These are phyloP conservation scores for Erebia epiphron DNA, from an alignment of 2,888 invertebrate species.

Conservation along the genomic window DNA sequence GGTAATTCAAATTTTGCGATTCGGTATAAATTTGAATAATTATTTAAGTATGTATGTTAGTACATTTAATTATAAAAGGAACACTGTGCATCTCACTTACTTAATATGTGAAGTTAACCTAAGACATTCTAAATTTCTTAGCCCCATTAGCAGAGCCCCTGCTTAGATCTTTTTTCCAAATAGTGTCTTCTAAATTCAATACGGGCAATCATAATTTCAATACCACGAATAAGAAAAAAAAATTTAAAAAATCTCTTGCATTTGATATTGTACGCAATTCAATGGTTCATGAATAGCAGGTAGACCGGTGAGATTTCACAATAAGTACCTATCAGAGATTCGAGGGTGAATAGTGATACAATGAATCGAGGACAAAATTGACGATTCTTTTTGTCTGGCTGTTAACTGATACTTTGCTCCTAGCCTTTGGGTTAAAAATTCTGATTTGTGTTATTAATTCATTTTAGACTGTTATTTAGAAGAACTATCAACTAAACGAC, in stretches of 20 bases:
- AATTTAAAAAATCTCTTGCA: slow-evolving; percentile 39
- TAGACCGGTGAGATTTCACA: slow-evolving; percentile 53
- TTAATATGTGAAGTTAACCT: too few species aligned
- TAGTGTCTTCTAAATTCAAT: slow-evolving; percentile 6
- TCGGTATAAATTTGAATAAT: too few species aligned
- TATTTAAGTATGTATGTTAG: too few species aligned
- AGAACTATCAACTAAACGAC: neutral
- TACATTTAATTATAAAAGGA: too few species aligned
- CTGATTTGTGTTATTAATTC: neutral
- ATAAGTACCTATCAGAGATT: slow-evolving; percentile 46
- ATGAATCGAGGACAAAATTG: slow-evolving; percentile 47
- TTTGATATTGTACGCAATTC: slow-evolving; percentile 24
- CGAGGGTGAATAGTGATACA: slow-evolving; percentile 44
- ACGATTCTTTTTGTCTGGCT: slow-evolving; percentile 30
- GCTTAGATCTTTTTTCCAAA: neutral
- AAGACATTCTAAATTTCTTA: too few species aligned
- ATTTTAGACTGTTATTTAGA: neutral
- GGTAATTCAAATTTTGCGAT: too few species aligned
- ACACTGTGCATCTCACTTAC: too few species aligned
- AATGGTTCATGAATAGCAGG: slow-evolving; percentile 55
- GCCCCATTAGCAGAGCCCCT: too few species aligned
- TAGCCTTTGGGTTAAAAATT: neutral
- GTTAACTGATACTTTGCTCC: neutral
- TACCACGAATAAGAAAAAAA: slow-evolving; percentile 32
- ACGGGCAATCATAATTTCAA: slow-evolving; percentile 33